Percentiles rank a stretch among this genome's conserved stretches.
Conservation (phyloP, 2,113 vertebrate species). For the Zapornia atra region DNA sequence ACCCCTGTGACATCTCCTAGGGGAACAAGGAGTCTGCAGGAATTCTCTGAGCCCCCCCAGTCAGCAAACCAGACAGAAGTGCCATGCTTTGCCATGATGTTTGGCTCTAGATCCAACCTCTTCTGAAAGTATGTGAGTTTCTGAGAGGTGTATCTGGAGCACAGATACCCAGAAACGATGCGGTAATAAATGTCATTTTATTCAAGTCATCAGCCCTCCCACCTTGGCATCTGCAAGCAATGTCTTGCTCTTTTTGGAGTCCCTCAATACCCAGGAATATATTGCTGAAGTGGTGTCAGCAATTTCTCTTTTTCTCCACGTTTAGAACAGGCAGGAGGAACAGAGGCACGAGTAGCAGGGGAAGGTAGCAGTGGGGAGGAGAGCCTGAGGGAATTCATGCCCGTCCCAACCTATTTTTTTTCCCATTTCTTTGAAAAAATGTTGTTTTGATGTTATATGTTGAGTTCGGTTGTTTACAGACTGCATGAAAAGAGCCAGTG, state of each 20-base stretch:
- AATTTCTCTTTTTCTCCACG: neutral
- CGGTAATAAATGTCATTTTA: neutral
- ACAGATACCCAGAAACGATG: neutral
- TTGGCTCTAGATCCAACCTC: neutral
- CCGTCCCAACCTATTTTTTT: neutral
- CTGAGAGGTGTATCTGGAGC: neutral
- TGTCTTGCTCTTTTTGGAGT: neutral
- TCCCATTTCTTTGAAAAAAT: neutral
- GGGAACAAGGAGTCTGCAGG: neutral
- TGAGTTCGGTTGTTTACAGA: neutral
- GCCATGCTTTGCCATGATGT: fast-evolving
- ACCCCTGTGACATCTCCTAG: neutral
- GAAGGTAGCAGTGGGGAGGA: neutral
- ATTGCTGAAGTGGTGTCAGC: neutral
- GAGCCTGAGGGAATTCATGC: neutral
- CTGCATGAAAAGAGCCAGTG: neutral
- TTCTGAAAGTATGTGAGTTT: neutral
- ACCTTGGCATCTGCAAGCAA: neutral
- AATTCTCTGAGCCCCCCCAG: neutral
- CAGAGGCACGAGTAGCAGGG: neutral
- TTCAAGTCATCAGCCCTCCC: neutral
- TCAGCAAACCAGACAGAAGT: neutral
- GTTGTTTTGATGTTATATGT: neutral
- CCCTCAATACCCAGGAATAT: neutral
- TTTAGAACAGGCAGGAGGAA: neutral